phyloP scores from a whole-genome alignment of 2,888 invertebrate genomes.

The Cacoxenus indagator region DNA sequence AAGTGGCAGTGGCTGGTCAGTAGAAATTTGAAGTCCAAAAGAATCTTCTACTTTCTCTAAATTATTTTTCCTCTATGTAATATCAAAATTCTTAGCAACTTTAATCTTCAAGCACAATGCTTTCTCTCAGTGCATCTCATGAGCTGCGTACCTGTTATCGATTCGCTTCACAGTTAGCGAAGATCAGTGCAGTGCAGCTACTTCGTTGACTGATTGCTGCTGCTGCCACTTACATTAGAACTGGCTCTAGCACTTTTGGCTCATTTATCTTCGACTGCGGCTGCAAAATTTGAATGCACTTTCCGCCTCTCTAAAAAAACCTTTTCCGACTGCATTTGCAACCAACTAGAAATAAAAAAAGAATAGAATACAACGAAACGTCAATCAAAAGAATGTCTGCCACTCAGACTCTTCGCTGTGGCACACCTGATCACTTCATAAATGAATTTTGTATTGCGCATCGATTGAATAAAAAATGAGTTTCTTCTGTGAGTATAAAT shows the following conservation, averaged over 20 bases:
- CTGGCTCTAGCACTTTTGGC: no score
- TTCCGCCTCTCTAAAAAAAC: background rate
- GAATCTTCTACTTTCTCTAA: no score
- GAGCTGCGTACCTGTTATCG: conserved; percentile 7
- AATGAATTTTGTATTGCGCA: conserved; percentile 19
- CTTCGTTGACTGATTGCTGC: background rate
- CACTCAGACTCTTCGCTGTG: conserved; percentile 14
- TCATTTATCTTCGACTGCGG: conserved; percentile 58
- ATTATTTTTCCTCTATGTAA: no score
- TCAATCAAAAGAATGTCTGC: conserved; percentile 45
- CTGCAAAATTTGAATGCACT: conserved; percentile 64
- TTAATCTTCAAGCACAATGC: background rate
- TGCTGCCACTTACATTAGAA: background rate
- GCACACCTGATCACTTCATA: conserved; percentile 36
- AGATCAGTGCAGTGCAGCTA: conserved; percentile 25
- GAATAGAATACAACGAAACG: conserved; percentile 30
- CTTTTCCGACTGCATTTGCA: conserved; percentile 35
- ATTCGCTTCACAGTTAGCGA: conserved; percentile 27
- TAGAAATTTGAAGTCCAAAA: no score
- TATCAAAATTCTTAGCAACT: no score
- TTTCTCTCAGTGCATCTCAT: conserved; percentile 5
- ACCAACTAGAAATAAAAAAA: background rate
- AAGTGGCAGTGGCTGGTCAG: no score
- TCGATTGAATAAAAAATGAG: conserved; percentile 44
- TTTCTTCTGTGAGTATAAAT: no score